Percentiles rank a stretch among this genome's conserved stretches.
Evolutionary conservation across 2,888 invertebrate genomes (phyloP).

Genomic region (Bombyx huttoni): DNA sequence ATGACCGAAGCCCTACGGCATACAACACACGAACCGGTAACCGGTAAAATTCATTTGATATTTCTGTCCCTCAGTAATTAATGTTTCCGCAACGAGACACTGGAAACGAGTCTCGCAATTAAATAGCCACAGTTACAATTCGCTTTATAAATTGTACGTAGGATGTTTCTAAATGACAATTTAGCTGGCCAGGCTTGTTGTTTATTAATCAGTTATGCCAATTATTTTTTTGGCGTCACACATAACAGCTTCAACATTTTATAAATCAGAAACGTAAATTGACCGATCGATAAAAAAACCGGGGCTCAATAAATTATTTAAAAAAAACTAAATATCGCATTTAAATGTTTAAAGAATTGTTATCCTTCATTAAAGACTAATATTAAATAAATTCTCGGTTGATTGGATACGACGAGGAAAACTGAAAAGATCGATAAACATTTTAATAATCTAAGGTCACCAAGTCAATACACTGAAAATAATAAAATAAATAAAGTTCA

Average conservation of each 20-base stretch:
- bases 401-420: neutral
- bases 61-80: constrained; percentile 29
- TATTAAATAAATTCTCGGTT: neutral
- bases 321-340: too few species aligned
- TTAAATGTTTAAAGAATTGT: too few species aligned
- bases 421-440: neutral
- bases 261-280: too few species aligned
- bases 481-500: constrained; percentile 3
- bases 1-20: constrained; percentile 3
- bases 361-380: too few species aligned
- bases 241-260: too few species aligned
- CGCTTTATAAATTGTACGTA: constrained; percentile 21
- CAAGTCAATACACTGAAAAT: neutral
- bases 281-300: too few species aligned
- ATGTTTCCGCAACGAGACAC: constrained; percentile 32
- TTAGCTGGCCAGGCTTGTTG: constrained; percentile 3
- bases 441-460: neutral
- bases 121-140: constrained; percentile 18
- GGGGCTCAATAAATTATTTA: too few species aligned
- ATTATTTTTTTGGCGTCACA: too few species aligned
- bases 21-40: constrained; percentile 10
- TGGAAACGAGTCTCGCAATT: constrained; percentile 15
- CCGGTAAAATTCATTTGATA: constrained; percentile 21
- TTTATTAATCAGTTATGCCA: neutral
- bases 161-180: constrained; percentile 21